Evolutionary conservation across 2,797 vertebrate species (phyloP).

Genomic region (Notamacropus eugenii): DNA sequence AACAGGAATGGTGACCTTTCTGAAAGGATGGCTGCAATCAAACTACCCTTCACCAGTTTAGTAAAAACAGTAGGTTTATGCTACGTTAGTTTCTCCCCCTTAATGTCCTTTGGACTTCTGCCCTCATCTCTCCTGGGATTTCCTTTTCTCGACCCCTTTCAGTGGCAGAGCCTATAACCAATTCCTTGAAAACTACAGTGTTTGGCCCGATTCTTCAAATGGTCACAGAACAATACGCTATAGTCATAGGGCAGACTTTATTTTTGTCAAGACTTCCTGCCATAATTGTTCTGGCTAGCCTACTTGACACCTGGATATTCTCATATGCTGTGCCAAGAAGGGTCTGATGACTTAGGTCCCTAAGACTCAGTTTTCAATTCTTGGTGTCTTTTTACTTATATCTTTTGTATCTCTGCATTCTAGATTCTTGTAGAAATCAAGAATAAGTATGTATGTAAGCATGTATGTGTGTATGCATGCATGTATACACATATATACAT

Average conservation of each 20-base stretch:
- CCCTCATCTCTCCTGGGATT: neutral
- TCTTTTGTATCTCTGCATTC: neutral
- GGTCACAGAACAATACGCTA: neutral
- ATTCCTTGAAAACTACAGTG: neutral
- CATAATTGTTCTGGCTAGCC: neutral
- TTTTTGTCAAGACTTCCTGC: neutral
- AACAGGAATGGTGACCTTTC: neutral
- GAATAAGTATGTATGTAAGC: too few species aligned
- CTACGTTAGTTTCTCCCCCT: neutral
- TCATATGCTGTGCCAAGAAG: neutral
- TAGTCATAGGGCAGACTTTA: neutral
- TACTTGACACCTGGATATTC: neutral
- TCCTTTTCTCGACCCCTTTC: neutral
- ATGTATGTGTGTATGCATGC: neutral
- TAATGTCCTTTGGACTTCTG: neutral
- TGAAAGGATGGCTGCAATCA: neutral
- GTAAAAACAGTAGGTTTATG: neutral
- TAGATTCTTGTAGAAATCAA: neutral
- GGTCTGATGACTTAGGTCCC: neutral
- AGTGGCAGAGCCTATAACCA: neutral
- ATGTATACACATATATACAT: neutral
- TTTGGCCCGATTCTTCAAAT: neutral
- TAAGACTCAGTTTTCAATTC: neutral
- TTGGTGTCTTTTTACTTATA: neutral
- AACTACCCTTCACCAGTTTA: neutral